Conservation (phyloP, 1,140 invertebrate genomes). For the Papilio polytes region DNA sequence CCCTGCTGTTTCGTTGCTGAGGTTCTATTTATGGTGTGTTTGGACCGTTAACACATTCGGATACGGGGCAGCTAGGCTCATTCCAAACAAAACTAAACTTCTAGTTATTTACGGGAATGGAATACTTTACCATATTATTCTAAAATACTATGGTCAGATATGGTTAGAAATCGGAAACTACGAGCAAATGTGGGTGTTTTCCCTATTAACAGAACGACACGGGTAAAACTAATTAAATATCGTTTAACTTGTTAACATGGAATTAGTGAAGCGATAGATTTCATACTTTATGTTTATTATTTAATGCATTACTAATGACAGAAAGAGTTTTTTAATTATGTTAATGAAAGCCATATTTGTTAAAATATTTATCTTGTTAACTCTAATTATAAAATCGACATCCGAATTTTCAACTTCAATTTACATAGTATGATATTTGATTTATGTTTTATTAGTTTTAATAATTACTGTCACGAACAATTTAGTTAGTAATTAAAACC, state of each 20-base stretch:
- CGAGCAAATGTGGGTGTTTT: constrained; percentile 20
- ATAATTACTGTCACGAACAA: too few relatives aligned
- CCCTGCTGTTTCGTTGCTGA: constrained; percentile 22
- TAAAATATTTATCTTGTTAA: not conserved
- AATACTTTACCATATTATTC: constrained; percentile 10
- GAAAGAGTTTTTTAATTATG: not conserved
- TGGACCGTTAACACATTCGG: constrained; percentile 38
- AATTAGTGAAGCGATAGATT: not conserved
- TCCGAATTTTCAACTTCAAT: too few relatives aligned
- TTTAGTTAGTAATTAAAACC: too few relatives aligned
- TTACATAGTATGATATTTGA: too few relatives aligned
- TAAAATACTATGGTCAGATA: constrained; percentile 17
- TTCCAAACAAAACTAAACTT: not conserved
- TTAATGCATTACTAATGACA: constrained; percentile 12
- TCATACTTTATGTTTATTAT: constrained; percentile 9
- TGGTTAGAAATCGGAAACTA: constrained; percentile 7
- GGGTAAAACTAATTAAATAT: constrained; percentile 21
- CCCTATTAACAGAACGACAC: constrained; percentile 1
- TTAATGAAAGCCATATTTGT: not conserved
- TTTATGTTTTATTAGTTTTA: too few relatives aligned
- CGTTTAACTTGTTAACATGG: constrained; percentile 7
- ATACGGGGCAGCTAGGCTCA: not conserved
- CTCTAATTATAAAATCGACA: too few relatives aligned
- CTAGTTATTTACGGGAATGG: constrained; percentile 32
- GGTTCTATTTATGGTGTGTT: constrained; percentile 34